phyloP scores from a whole-genome alignment of 1,140 invertebrate species.

The Heliconius melpomene region DNA sequence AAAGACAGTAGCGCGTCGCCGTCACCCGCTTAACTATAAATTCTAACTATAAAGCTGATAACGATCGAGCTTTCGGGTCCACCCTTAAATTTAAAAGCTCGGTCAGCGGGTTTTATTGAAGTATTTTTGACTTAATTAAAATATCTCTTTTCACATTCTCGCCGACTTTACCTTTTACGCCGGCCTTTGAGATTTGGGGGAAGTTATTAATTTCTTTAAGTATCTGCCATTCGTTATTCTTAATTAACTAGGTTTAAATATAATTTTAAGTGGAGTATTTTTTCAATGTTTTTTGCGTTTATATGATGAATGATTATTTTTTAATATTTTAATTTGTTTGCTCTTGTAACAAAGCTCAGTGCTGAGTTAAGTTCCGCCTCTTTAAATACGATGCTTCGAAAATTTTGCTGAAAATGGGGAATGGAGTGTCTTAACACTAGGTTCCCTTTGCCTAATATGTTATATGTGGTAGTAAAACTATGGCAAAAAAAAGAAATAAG shows the following conservation, averaged over 20 bases:
- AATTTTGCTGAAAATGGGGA: too few species aligned
- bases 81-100: slow-evolving; percentile 61
- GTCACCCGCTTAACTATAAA: slow-evolving; percentile 58
- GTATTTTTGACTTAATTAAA: slow-evolving; percentile 73
- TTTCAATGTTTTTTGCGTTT: neutral
- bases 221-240: slow-evolving; percentile 10
- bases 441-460: too few species aligned
- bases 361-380: too few species aligned
- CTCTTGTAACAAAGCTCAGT: too few species aligned
- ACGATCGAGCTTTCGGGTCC: slow-evolving; percentile 50
- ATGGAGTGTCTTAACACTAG: too few species aligned
- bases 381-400: too few species aligned
- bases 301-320: too few species aligned
- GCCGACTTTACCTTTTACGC: slow-evolving; percentile 26
- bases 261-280: neutral
- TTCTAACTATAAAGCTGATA: slow-evolving; percentile 58
- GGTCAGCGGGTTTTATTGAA: slow-evolving; percentile 59
- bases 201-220: slow-evolving; percentile 42
- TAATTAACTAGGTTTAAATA: slow-evolving; percentile 19
- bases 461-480: too few species aligned
- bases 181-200: slow-evolving; percentile 40
- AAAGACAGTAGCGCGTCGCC: slow-evolving; percentile 68
- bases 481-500: too few species aligned
- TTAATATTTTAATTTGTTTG: too few species aligned
- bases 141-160: slow-evolving; percentile 54